phyloP scores from a whole-genome alignment of 2,797 vertebrate genomes.

The Pristis pectinata region DNA sequence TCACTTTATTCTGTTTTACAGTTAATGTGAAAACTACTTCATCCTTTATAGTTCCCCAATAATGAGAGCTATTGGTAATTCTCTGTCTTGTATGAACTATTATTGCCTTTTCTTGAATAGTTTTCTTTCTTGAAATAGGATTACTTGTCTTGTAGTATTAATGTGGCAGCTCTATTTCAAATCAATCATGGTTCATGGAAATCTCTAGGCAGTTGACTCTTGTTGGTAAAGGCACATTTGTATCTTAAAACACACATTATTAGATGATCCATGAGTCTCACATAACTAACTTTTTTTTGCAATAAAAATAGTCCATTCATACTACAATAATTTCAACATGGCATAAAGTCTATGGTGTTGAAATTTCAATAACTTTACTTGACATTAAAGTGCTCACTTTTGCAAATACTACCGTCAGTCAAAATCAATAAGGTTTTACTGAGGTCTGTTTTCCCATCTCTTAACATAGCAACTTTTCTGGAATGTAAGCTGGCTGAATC shows the following conservation, averaged over 20 bases:
- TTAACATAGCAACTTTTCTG: conserved; percentile 11
- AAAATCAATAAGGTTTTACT: conserved; percentile 35
- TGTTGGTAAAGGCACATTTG: neutral
- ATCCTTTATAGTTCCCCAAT: neutral
- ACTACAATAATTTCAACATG: neutral
- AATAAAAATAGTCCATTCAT: neutral
- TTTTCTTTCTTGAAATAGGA: neutral
- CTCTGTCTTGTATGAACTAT: neutral
- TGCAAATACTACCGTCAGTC: neutral
- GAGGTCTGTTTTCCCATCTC: neutral
- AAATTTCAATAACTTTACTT: conserved; percentile 20
- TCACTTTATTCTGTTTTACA: neutral
- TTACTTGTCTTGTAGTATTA: neutral
- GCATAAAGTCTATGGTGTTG: neutral
- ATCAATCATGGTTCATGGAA: neutral
- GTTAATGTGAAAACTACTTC: neutral
- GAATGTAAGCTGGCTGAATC: neutral
- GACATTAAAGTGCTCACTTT: conserved; percentile 5
- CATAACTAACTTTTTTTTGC: neutral
- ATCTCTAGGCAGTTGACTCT: neutral
- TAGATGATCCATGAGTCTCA: neutral
- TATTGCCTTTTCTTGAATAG: neutral
- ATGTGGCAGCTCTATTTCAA: neutral
- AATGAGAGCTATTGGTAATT: conserved; percentile 9
- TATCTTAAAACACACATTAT: conserved; percentile 3